Evolutionary conservation across 2,113 vertebrate genomes (phyloP), one percentile per base, ranked within the genome.

Genomic region (Taxidea taxus): DNA sequence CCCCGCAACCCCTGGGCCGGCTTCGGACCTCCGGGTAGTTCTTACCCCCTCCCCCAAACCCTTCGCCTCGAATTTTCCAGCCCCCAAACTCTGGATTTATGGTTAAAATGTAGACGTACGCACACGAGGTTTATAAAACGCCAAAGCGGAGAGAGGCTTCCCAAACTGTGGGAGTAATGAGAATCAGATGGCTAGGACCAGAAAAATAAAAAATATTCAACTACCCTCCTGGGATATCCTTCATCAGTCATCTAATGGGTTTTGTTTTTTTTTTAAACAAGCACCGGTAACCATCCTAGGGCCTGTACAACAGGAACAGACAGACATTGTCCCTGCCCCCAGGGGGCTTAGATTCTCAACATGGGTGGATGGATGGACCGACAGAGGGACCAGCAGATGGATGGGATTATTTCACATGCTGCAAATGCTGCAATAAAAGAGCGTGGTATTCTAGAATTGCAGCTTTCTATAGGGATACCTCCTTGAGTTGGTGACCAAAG

Each of bases 141-240:
- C 95, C 90, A 42, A 94, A 85, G 84, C 51, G 39, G 56, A 94
- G 49, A 66, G 94, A 94, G 89, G 78, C 42, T 97, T 94, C 58
- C 75, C 75, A 31, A 96, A 68, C 83, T 80, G 93, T 64, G 74
- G 83, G 70, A 95, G 51, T 98, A 98, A 98, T 97, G 95, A 97
- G 81, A 97, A 98, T 98, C 98, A 98, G 96, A 97, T 98, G 98
- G 80, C 58, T 37, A 37, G 87, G 60, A 56, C 87, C 39, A 93
- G 74, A 82, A 98, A 87, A 94, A 81, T 62, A 93, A 93, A 81
- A 96, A 85, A 88, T 5, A 96, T 39, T 90, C 80, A 83, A 62
- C 75, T 85, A 51, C 37, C 39, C 87, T 94, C 95, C 68, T 37
- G 94, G 80, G 95, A 87, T 92, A 96, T 92, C 44, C 21, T 92